phyloP scores from a whole-genome alignment of 2,888 invertebrate species.

The Drosophila bunnanda region DNA sequence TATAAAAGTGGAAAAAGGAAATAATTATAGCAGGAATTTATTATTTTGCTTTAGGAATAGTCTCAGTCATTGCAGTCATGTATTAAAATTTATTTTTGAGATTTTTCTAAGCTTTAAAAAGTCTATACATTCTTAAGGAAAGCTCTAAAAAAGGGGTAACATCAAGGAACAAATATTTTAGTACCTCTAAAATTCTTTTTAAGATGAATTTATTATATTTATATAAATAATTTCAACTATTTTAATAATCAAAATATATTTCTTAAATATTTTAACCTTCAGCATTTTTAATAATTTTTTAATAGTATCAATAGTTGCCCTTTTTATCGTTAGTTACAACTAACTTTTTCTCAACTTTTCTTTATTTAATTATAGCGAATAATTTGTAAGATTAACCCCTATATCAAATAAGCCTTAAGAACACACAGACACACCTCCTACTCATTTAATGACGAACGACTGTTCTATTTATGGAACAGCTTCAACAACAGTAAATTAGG shows the following conservation, averaged over 20 bases:
- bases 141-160: fast-evolving
- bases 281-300: fast-evolving
- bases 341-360: not conserved
- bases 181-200: fast-evolving
- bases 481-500: constrained; percentile 38
- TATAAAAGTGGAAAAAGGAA: not conserved
- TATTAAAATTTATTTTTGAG: not conserved
- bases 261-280: not conserved
- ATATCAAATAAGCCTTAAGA: constrained; percentile 2
- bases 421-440: constrained; percentile 4
- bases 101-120: not conserved
- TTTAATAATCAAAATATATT: not conserved
- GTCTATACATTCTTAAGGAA: not conserved
- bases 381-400: not conserved
- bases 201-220: not conserved
- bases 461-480: constrained; percentile 34
- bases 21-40: not conserved
- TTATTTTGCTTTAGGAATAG: not conserved
- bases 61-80: not conserved
- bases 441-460: constrained; percentile 3
- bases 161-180: not conserved
- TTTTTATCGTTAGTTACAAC: no score
- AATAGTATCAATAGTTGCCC: no score
- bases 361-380: not conserved
- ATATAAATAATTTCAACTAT: not conserved